Evolutionary conservation across 2,888 invertebrate species (phyloP), one percentile per base, ranked within the genome.

Genomic region (Quadriops clusia): DNA sequence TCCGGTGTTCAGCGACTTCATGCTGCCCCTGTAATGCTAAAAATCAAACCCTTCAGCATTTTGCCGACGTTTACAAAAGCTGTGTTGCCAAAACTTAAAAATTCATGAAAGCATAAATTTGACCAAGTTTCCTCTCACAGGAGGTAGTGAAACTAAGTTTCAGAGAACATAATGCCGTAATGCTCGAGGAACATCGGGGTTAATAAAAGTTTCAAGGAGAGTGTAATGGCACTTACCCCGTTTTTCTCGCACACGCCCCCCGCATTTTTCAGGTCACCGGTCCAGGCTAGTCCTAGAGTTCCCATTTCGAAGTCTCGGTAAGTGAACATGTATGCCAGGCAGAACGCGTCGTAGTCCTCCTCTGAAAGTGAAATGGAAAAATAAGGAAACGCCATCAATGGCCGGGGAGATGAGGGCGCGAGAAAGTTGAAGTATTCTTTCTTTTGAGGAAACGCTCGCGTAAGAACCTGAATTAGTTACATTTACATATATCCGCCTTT

Each of bases 201-300:
- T n/a, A n/a, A n/a, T n/a, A n/a, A n/a, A n/a, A n/a, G n/a, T n/a
- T n/a, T n/a, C n/a, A n/a, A n/a, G n/a, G n/a, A n/a, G n/a, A n/a
- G n/a, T n/a, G n/a, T n/a, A 32, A 28, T 10, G 17, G 9, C 15
- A 66, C 77, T 72, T 68, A 86, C 86, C 64, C 90, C 90, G 62
- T 90, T 90, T 58, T 87, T 89, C 61, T 98, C 97, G 62, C 97
- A 98, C 40, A 98, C 93, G 16, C 97, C 97, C 5, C 97, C 97
- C 14, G 95, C 90, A 56, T 91, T 91, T 59, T 90, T 90, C 22
- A 91, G 67, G 62, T 91, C 91, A 0, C 90, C 90, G 0, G 97
- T 97, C 97, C 97, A 98, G 4, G 98, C 97, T 36, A 98, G 66
- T 5, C 98, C 98, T 38, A 98, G 65, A 4, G 91, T 91, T 17